phyloP scores from a whole-genome alignment of 2,113 vertebrate genomes.

The Philantomba maxwellii region DNA sequence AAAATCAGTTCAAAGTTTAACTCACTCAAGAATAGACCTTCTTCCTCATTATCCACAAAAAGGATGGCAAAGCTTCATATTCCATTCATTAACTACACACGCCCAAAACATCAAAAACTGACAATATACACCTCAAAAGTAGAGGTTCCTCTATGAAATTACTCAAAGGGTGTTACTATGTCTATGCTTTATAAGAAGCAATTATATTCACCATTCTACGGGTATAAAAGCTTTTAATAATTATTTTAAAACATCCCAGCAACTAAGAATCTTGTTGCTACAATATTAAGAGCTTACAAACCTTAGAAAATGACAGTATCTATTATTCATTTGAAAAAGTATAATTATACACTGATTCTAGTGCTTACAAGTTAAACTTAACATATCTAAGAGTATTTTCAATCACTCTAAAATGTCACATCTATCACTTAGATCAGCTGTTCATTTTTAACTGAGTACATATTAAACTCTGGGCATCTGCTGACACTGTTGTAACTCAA shows the following conservation, averaged over 20 bases:
- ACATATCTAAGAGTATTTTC: slow-evolving; percentile 74
- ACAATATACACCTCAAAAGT: not conserved
- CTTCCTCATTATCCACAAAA: not conserved
- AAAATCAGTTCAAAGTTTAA: not conserved
- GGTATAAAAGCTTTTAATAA: slow-evolving; percentile 25
- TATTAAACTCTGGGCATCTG: slow-evolving; percentile 84
- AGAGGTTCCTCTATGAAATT: not conserved
- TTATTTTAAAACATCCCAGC: slow-evolving; percentile 42
- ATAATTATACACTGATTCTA: slow-evolving; percentile 70
- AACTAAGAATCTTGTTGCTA: not conserved
- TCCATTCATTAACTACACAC: not conserved
- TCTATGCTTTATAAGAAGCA: slow-evolving; percentile 10
- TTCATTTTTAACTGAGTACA: slow-evolving; percentile 82
- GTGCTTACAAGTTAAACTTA: slow-evolving; percentile 74
- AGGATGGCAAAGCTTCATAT: not conserved
- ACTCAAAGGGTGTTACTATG: not conserved
- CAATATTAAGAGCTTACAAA: slow-evolving; percentile 47
- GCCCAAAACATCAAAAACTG: not conserved
- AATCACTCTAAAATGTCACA: slow-evolving; percentile 83
- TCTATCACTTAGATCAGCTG: slow-evolving; percentile 85
- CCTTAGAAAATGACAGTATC: slow-evolving; percentile 57
- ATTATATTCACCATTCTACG: slow-evolving; percentile 13
- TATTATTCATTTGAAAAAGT: slow-evolving; percentile 66
- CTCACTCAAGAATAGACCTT: not conserved
- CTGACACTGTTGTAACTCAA: slow-evolving; percentile 87